A percentile compares a stretch with the other conserved stretches of the same genome.
These are phyloP conservation scores for Nasonia longicornis DNA, from an alignment of 1,140 invertebrate species.

Conservation along the genomic window DNA sequence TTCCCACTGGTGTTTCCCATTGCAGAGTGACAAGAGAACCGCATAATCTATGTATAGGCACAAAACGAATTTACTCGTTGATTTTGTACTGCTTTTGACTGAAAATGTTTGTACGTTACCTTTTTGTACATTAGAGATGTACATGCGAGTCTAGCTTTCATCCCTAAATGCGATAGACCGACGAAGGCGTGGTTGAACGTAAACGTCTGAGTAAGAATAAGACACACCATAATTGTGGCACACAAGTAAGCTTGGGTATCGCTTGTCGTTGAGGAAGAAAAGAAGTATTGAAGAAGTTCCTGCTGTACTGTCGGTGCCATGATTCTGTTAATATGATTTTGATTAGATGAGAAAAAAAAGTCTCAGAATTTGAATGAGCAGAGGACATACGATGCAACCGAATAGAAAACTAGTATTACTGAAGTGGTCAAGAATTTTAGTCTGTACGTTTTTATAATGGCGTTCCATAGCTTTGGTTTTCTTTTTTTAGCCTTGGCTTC, in stretches of 20 bases:
- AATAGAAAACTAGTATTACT: background rate
- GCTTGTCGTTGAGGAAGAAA: background rate
- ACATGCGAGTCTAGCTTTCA: background rate
- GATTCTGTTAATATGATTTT: background rate
- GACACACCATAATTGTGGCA: background rate
- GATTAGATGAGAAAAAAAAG: too few species aligned
- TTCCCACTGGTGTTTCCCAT: slow-evolving; percentile 80
- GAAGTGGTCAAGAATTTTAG: background rate
- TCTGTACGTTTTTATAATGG: background rate
- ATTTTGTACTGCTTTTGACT: background rate
- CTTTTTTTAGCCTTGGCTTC: background rate
- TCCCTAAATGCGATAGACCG: background rate
- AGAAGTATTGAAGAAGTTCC: background rate
- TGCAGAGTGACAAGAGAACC: slow-evolving; percentile 66
- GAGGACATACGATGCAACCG: too few species aligned
- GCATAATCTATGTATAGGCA: slow-evolving; percentile 38
- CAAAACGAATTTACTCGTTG: too few species aligned
- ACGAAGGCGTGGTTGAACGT: background rate
- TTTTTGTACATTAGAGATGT: slow-evolving; percentile 19
- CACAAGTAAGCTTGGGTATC: background rate
- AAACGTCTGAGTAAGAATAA: background rate
- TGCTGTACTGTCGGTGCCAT: background rate
- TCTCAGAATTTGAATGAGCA: too few species aligned
- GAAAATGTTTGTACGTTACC: background rate
- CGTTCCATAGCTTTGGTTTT: slow-evolving; percentile 9